Conservation (phyloP, 1,140 invertebrate genomes). For the Charaxes varanes region DNA sequence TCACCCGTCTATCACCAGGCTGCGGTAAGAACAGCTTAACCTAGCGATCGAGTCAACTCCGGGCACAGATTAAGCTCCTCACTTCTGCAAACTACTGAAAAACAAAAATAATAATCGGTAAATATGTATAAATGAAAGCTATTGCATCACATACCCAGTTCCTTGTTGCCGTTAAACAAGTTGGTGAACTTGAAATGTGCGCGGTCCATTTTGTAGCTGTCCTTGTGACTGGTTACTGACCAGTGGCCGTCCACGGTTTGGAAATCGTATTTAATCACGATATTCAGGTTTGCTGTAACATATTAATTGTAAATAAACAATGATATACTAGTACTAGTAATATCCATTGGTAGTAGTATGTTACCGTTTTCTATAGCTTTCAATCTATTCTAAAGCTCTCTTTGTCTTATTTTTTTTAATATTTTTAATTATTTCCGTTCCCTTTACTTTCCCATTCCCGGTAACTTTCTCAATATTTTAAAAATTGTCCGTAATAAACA, state of each 20-base stretch:
- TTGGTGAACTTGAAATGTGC: constrained; percentile 73
- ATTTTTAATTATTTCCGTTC: background rate
- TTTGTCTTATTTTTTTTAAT: background rate
- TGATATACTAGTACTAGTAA: background rate
- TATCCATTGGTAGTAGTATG: no score
- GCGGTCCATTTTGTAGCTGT: constrained; percentile 64
- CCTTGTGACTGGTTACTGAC: constrained; percentile 56
- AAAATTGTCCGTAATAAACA: no score
- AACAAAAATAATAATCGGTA: background rate
- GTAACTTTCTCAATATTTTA: no score
- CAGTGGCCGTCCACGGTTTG: constrained; percentile 69
- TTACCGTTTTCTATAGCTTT: no score
- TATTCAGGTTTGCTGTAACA: constrained; percentile 71
- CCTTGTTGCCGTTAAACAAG: constrained; percentile 70
- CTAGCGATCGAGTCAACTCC: no score
- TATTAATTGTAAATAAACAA: constrained; percentile 4
- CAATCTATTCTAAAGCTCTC: no score
- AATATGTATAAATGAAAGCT: background rate
- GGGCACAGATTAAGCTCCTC: no score
- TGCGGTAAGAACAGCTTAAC: no score
- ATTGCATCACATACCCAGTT: constrained; percentile 54
- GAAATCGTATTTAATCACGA: constrained; percentile 60
- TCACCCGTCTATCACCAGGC: no score
- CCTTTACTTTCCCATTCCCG: no score
- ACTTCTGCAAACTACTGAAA: background rate